Conservation (phyloP, 2,888 invertebrate genomes). For the Ctenicera cuprea region DNA sequence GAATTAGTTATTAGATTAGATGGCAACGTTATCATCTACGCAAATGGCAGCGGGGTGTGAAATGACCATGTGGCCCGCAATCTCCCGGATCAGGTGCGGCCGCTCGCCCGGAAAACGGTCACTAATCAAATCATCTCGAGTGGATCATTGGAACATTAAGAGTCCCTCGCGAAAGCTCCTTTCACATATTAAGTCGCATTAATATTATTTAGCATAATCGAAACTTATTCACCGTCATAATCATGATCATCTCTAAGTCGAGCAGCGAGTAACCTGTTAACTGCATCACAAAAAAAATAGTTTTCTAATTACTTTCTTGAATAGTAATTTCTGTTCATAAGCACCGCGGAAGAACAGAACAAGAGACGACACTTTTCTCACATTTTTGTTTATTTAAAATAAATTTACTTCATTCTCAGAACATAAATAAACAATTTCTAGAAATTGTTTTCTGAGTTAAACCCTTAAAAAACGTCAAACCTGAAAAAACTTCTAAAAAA, state of each 20-base stretch:
- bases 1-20: slow-evolving; percentile 66
- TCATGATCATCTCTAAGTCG: background rate
- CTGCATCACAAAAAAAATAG: too few species aligned
- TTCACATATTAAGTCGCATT: slow-evolving; percentile 21
- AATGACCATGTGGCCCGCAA: slow-evolving; percentile 61
- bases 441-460: too few species aligned
- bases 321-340: too few species aligned
- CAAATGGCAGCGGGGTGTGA: slow-evolving; percentile 62
- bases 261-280: too few species aligned
- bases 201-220: slow-evolving; percentile 34
- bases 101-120: slow-evolving; percentile 63
- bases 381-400: too few species aligned
- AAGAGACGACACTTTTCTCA: too few species aligned
- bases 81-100: slow-evolving; percentile 63
- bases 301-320: too few species aligned
- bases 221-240: slow-evolving; percentile 1
- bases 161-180: slow-evolving; percentile 43
- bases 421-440: background rate
- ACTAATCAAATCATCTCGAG: slow-evolving; percentile 65
- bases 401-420: background rate
- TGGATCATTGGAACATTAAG: slow-evolving; percentile 59
- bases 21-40: slow-evolving; percentile 62
- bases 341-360: too few species aligned
- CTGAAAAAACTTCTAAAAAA: too few species aligned
- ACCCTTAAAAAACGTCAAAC: too few species aligned